Evolutionary conservation across 2,888 invertebrate species (phyloP), one percentile per base, ranked within the genome.

Genomic region (Noctua pronuba): DNA sequence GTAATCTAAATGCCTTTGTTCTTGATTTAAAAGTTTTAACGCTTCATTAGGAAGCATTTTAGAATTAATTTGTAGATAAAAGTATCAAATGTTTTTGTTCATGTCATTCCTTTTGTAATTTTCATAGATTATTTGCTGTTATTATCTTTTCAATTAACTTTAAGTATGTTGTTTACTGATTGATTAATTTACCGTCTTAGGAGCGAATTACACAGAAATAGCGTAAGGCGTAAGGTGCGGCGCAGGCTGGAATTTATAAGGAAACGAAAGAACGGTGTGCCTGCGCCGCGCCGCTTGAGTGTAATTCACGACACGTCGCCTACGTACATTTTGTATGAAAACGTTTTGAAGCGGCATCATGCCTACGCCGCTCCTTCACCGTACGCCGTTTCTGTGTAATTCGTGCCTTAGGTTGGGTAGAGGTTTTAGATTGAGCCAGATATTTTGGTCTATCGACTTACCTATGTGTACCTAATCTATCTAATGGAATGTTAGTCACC

Each of bases 1-100:
- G n/a, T 76, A 75, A 79, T 75, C 44, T 67, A 44, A 70, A 69
- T 65, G 24, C 16, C 49, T 71, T 73, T 79, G 71, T 79, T 74
- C 69, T 69, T 64, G 49, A 71, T 77, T 75, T 58, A 24, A 65
- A 41, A 13, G 18, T 46, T 3, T 76, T 76, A 31, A 21, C 77
- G 44, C 28, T 60, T 52, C 46, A 60, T 49, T 60, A 41, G 21
- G 7, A 35, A 60, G 21, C 1, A 35, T 71, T 70, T 71, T 24
- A 21, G n/a, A 4, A 24, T 62, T 60, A n/a, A 52, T 35, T 60
- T 52, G n/a, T 6, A 52, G 49, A 62, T 35, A 5, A 62, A 77
- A 28, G 5, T 35, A 7, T 62, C n/a, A 44, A 60, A 71, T 18
- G 21, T 49, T 71, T 31, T 3, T n/a, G n/a, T 46, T 49, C 31